These are phyloP conservation scores for Drosophila insularis DNA, from an alignment of 1,140 invertebrate species.

Conservation along the genomic window DNA sequence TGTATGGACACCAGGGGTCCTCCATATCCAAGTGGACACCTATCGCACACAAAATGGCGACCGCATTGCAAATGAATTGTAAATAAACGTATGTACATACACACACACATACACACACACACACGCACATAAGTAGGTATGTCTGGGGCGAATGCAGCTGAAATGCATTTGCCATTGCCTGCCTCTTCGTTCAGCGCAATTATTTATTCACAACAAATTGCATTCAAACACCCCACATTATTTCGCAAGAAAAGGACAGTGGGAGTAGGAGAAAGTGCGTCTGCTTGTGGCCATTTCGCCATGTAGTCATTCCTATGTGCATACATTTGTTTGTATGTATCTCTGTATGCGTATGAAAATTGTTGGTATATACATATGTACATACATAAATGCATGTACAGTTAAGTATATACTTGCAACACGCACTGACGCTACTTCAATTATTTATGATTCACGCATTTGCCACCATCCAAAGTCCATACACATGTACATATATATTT, in stretches of 20 bases:
- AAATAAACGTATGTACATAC: slow-evolving; percentile 1
- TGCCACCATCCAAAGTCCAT: not conserved
- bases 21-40: not conserved
- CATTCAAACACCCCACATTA: slow-evolving; percentile 22
- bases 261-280: slow-evolving; percentile 6
- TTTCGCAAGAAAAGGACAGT: not conserved
- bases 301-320: not conserved
- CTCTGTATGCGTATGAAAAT: not conserved
- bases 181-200: slow-evolving; percentile 8
- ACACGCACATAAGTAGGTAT: not conserved
- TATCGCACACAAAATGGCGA: slow-evolving; percentile 14
- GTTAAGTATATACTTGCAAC: slow-evolving; percentile 19
- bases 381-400: slow-evolving; percentile 10
- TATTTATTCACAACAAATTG: slow-evolving; percentile 43
- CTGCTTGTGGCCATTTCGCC: slow-evolving; percentile 7
- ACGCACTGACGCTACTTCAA: slow-evolving; percentile 3
- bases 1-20: not conserved
- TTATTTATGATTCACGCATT: slow-evolving; percentile 18
- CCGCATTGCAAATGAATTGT: slow-evolving; percentile 17
- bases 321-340: not conserved
- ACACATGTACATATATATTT: not conserved
- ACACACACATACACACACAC: slow-evolving; percentile 3
- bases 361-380: not conserved
- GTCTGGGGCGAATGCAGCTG: slow-evolving; percentile 11
- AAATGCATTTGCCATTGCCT: slow-evolving; percentile 5